A percentile compares a stretch with the other conserved stretches of the same genome.
Evolutionary conservation across 1,140 invertebrate species (phyloP).

Genomic region (Scaptomyza montana): DNA sequence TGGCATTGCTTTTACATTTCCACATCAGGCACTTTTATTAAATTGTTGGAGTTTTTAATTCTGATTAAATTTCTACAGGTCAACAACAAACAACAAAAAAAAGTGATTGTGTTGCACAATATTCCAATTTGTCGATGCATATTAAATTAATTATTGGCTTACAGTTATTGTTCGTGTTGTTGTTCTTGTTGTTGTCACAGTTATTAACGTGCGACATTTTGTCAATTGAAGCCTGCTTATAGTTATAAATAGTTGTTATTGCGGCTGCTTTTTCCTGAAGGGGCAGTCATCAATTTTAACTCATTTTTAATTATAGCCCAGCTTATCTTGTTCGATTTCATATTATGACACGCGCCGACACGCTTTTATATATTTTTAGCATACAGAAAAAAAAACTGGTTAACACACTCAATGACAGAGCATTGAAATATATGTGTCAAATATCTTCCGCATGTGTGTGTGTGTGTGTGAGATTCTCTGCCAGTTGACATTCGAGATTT

Average conservation of each 20-base stretch:
- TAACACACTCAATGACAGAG: too few relatives aligned
- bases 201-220: slow-evolving; percentile 15
- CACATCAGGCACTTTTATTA: slow-evolving; percentile 17
- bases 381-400: neutral
- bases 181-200: slow-evolving; percentile 7
- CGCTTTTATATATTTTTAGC: slow-evolving; percentile 37
- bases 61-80: slow-evolving; percentile 43
- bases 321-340: slow-evolving; percentile 8
- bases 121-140: slow-evolving; percentile 28
- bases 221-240: slow-evolving; percentile 13
- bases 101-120: neutral
- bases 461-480: too few relatives aligned
- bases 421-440: too few relatives aligned
- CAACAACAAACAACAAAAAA: neutral
- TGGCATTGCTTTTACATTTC: neutral
- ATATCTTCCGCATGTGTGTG: too few relatives aligned
- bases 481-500: neutral
- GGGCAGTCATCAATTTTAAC: slow-evolving; percentile 16
- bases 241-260: slow-evolving; percentile 13
- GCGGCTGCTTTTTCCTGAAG: slow-evolving; percentile 8
- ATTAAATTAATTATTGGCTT: slow-evolving; percentile 24
- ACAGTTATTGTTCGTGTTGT: neutral
- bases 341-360: slow-evolving; percentile 51
- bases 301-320: slow-evolving; percentile 65
- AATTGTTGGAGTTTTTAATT: slow-evolving; percentile 56